Evolutionary conservation across 2,113 vertebrate genomes (phyloP).

Genomic region (Girardinichthys multiradiatus): DNA sequence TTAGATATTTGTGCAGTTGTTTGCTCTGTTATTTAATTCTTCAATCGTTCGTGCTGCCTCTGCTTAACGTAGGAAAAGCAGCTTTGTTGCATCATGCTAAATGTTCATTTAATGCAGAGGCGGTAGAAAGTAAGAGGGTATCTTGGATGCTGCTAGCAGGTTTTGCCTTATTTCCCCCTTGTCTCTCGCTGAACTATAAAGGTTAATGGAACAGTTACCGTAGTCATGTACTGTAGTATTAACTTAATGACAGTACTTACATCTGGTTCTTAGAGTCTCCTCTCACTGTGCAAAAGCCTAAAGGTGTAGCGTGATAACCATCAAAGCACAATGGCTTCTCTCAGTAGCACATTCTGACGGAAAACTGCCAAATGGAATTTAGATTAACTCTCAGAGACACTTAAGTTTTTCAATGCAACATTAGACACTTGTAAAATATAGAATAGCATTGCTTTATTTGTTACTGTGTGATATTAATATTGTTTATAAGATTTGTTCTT

Average conservation of each 20-base stretch:
- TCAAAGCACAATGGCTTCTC: slow-evolving; percentile 79
- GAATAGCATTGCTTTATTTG: neutral
- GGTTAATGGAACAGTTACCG: slow-evolving; percentile 11
- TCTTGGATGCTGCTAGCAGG: neutral
- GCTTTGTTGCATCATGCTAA: too few relatives aligned
- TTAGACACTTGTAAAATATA: slow-evolving; percentile 34
- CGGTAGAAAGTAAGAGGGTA: neutral
- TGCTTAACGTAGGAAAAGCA: neutral
- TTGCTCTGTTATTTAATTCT: too few relatives aligned
- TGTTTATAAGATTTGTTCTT: neutral
- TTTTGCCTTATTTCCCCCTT: neutral
- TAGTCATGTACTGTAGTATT: neutral
- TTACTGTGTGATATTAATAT: neutral
- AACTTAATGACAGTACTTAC: slow-evolving; percentile 3
- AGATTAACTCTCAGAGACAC: slow-evolving; percentile 76
- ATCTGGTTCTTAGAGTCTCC: neutral
- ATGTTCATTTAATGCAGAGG: neutral
- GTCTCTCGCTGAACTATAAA: neutral
- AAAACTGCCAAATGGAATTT: slow-evolving; percentile 82
- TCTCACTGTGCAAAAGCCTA: slow-evolving; percentile 8
- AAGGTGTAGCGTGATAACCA: slow-evolving; percentile 57
- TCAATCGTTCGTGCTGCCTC: neutral
- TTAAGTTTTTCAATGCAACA: neutral
- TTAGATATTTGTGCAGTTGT: too few relatives aligned
- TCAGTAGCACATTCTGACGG: slow-evolving; percentile 80